Evolutionary conservation across 2,113 vertebrate genomes (phyloP).

Genomic region (Labrus mixtus): DNA sequence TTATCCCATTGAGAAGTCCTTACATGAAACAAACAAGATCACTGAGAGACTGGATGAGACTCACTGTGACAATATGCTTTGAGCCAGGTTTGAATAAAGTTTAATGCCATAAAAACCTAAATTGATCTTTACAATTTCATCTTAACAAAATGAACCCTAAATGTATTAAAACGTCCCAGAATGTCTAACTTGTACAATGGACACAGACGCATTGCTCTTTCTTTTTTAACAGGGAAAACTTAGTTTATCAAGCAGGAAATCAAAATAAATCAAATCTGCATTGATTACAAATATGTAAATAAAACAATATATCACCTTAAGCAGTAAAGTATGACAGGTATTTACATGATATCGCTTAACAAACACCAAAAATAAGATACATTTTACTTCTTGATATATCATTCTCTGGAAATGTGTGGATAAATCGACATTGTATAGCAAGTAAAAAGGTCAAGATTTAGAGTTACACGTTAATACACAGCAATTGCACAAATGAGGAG

Average conservation of each 20-base stretch:
- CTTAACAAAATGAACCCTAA: constrained; percentile 69
- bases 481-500: constrained; percentile 74
- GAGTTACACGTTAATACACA: constrained; percentile 77
- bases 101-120: constrained; percentile 79
- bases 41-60: constrained; percentile 26
- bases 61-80: constrained; percentile 47
- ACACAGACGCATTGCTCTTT: constrained; percentile 57
- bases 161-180: constrained; percentile 67
- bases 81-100: constrained; percentile 70
- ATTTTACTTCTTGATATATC: constrained; percentile 53
- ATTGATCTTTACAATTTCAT: constrained; percentile 70
- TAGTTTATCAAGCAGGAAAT: constrained; percentile 66
- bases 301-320: constrained; percentile 49
- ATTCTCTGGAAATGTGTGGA: constrained; percentile 51
- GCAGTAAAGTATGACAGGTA: constrained; percentile 64
- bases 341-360: constrained; percentile 63
- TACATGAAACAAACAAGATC: constrained; percentile 55
- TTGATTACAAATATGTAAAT: constrained; percentile 63
- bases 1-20: constrained; percentile 72
- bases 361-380: constrained; percentile 75
- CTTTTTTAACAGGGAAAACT: constrained; percentile 69
- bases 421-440: constrained; percentile 68
- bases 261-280: constrained; percentile 48
- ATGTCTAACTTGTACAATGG: constrained; percentile 70
- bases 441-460: constrained; percentile 70